Base-by-base conservation (phyloP, 2,888 invertebrate genomes). In the Cyaniris semiargus region DNA sequence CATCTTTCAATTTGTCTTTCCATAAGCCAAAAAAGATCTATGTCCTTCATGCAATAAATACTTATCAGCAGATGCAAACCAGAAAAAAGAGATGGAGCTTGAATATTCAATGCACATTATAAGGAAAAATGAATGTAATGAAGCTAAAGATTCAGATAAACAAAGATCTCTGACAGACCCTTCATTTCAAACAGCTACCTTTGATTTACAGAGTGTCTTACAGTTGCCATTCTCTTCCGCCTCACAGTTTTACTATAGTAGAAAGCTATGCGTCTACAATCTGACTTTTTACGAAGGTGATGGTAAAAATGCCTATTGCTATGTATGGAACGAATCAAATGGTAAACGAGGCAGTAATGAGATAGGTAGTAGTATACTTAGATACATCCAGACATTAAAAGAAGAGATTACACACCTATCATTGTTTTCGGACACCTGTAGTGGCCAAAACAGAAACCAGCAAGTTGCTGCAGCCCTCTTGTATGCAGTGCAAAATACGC, bases 21-120 rank as follows among this genome's bases (percentile, higher is more conserved):
- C 34, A 13, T 34, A 27, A 70, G 18, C 70, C 70, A 23, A 70
- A 70, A 70, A 70, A 27, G 70, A 70, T 23, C 70, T 34, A 70
- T 70, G 70, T 70, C 18, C 23, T 27, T 31, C 34, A 31, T 70
- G 70, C 27, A 70, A 70, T 70, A 70, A 70, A 70, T 31, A 31
- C 23, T 23, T 70, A 70, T 77, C 58, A 79, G 77, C 80, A 82
- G 76, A 77, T 74, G 27, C 77, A 77, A 75, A 44, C 23, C 60
- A 79, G 79, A 78, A 44, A 31, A 56, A 80, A 80, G 78, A 81
- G 71, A 8, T 71, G 34, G 34, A 70, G 27, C 70, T 53, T 53
- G 27, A 27, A 70, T 70, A 70, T 21, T 31, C 18, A 31, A 21
- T 31, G 31, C 27, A 10, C 34, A 27, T 70, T 18, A 27, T 31